Base-by-base conservation (phyloP, 1,140 invertebrate species). In the Cataglyphis hispanica region DNA sequence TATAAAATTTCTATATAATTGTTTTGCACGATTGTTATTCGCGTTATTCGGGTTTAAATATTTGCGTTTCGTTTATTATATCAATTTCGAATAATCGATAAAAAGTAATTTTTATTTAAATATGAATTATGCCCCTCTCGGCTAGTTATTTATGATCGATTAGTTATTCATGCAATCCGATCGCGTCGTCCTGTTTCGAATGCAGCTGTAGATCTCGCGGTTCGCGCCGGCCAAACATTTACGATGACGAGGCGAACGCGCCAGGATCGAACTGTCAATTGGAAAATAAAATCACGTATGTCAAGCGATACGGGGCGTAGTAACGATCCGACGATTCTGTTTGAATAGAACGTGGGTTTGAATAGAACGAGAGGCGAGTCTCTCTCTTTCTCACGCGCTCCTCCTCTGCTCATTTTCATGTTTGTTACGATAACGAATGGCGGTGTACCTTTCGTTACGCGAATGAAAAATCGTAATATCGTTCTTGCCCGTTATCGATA, bases 391-490 rank as follows among this genome's bases (percentile, higher is more conserved):
- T 75, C 34, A 40, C 34, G 72, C 34, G 77, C 64, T 37, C 67
- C 64, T 37, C 67, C 31, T 31, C 58, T 34, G 67, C 78, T 83
- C 56, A 83, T 83, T 83, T 83, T 37, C 78, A 74, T 60, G 67
- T 83, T 83, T 83, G 78, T 83, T 83, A 83, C 78, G 78, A 72
- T 81, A 81, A 81, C 78, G 78, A 81, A 72, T 72, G 78, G 25
- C 78, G 37, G 34, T 72, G 50, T 16, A 13, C 1, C 25, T 60
- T 56, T 70, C 31, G 53, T 16, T 60, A 43, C 6, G 67, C 53
- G 78, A 56, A 31, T 40, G 67, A 58, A 72, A 83, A 83, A 83
- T 50, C 46, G 46, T 16, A 50, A 50, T 83, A 83, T 83, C 46
- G 67, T 56, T 25, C 46, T 34, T 25, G 67, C 60, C 60, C 53